A percentile compares a stretch with the other conserved stretches of the same genome.
phyloP scores from a whole-genome alignment of 2,888 invertebrate species.

The Tinea trinotella region DNA sequence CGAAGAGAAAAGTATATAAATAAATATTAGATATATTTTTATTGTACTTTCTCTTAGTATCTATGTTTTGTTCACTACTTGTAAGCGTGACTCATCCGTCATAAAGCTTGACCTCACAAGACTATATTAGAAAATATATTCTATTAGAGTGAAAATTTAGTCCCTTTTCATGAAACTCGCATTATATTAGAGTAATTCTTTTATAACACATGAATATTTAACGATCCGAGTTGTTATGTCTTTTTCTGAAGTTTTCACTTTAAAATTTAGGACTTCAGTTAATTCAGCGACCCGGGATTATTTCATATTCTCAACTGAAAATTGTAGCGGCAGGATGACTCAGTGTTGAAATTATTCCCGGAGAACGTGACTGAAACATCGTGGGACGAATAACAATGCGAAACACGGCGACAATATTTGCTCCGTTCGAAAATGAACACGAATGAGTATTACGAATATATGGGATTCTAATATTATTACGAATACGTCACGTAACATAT shows the following conservation, averaged over 20 bases:
- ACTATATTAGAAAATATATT: no score
- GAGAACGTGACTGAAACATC: constrained; percentile 51
- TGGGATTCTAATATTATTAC: background rate
- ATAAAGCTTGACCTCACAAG: background rate
- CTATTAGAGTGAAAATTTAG: background rate
- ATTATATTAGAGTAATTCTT: background rate
- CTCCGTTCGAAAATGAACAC: constrained; percentile 1
- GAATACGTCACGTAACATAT: background rate
- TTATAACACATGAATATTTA: constrained; percentile 3
- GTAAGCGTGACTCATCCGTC: background rate
- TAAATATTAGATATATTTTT: no score
- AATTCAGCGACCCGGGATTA: constrained; percentile 28
- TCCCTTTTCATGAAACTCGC: background rate
- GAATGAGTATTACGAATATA: background rate
- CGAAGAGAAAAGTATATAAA: no score
- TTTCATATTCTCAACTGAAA: constrained; percentile 46
- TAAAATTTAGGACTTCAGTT: constrained; percentile 15
- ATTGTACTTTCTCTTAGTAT: no score
- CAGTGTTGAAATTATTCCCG: constrained; percentile 57
- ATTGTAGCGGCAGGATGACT: constrained; percentile 55
- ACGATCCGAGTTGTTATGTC: background rate
- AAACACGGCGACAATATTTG: constrained; percentile 21
- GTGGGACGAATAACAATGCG: constrained; percentile 51
- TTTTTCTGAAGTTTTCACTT: constrained; percentile 14
- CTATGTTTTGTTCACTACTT: background rate